Base-by-base conservation (phyloP, 2,113 vertebrate species). In the Stegastes partitus region DNA sequence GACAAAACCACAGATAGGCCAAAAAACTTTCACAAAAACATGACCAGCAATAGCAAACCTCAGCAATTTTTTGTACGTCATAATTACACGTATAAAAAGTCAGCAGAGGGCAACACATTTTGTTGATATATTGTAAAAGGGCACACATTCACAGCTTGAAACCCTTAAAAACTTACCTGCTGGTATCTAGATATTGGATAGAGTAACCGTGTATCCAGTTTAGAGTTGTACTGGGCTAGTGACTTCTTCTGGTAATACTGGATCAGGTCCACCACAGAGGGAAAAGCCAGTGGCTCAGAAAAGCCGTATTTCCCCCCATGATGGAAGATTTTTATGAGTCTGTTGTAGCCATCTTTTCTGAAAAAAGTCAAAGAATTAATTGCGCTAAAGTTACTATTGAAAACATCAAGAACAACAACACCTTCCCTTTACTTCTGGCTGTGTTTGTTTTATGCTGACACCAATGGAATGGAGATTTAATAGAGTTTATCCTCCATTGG, bases 271-370 rank as follows among this genome's bases (percentile, higher is more conserved):
- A 98, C 97, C 88, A 99, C 96, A 37, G 98, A 99, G 89, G 84
- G 95, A 92, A 99, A 99, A 0, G 95, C 96, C 87, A 99, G 91
- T 37, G 98, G 97, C 89, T 99, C 98, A 47, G 98, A 98, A 93
- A 99, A 99, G 81, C 98, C 97, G 0, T 97, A 99, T 90, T 96
- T 97, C 12, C 96, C 97, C 78, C 95, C 97, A 61, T 95, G 95
- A 75, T 99, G 96, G 92, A 97, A 97, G 89, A 99, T 98, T 93
- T 98, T 99, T 84, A 99, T 99, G 86, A 99, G 95, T 89, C 98
- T 97, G 93, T 99, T 99, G 93, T 97, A 97, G 88, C 97, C 97
- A 71, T 97, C 98, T 95, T 99, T 99, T 93, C 98, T 99, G 93
- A 76, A 94, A 93, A n/a, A 92, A 39, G 34, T 76, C 15, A 68